These are phyloP conservation scores for Azorinus chamasolen DNA, from an alignment of 2,888 invertebrate genomes.

Conservation along the genomic window DNA sequence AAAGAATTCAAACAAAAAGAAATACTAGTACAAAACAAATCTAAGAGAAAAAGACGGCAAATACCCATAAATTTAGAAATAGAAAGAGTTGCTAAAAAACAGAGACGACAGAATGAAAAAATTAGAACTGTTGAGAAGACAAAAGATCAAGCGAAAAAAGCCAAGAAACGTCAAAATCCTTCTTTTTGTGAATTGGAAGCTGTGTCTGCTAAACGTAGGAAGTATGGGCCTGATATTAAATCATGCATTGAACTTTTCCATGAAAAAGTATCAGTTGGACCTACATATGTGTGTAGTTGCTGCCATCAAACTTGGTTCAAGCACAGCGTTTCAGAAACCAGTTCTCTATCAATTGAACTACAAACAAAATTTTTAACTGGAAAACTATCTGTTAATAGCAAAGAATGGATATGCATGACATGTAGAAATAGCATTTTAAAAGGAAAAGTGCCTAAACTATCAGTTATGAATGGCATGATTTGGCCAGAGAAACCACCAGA, in stretches of 20 bases:
- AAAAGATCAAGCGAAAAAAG: neutral
- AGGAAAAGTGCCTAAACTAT: conserved; percentile 34
- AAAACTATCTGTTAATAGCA: too few relatives aligned
- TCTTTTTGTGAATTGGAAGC: neutral
- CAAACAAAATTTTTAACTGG: conserved; percentile 34
- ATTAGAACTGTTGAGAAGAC: neutral
- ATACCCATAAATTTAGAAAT: too few relatives aligned
- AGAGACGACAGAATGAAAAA: neutral
- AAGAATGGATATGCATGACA: conserved; percentile 19
- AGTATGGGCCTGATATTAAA: conserved; percentile 10
- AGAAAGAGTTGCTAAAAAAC: conserved; percentile 12
- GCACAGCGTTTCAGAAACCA: conserved; percentile 13
- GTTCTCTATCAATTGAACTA: neutral
- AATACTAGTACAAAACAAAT: neutral
- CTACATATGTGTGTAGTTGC: conserved; percentile 15
- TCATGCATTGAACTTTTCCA: conserved; percentile 10
- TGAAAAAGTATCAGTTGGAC: conserved; percentile 7
- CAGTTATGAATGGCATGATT: conserved; percentile 42
- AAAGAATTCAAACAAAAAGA: conserved; percentile 4
- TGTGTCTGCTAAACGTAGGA: neutral
- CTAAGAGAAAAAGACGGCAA: neutral
- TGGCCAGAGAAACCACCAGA: conserved; percentile 53
- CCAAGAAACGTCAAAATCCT: conserved; percentile 3
- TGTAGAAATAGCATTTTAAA: conserved; percentile 36
- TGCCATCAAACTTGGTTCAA: conserved; percentile 32